Evolutionary conservation across 2,797 vertebrate genomes (phyloP), one percentile per base, ranked within the genome.

Genomic region (Poeciliopsis infans): DNA sequence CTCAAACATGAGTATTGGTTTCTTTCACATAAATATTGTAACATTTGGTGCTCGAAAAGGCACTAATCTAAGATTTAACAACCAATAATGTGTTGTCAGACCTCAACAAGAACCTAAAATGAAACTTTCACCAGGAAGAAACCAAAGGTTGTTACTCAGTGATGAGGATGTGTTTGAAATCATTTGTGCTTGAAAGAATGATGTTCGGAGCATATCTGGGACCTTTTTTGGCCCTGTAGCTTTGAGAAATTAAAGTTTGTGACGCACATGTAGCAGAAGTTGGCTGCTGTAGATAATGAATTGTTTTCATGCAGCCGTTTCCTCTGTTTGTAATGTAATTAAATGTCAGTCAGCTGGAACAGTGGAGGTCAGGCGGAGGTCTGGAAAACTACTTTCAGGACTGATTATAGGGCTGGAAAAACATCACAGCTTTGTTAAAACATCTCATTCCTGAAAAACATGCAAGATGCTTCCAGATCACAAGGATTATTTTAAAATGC

Each of bases 301-400:
- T 49, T n/a, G 59, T 20, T 46, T 75, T 64, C 16, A 11, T 74
- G 31, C 59, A 25, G 59, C 75, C 49, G 33, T 55, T 69, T 70
- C 36, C 41, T 53, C 72, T 73, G 66, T 69, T 43, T 69, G 47
- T 77, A 43, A 77, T 68, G 47, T 77, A 41, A 77, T 70, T 55
- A 77, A 69, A 70, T 31, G 36, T 36, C 39, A 41, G 64, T 68
- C 68, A 77, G 41, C 47, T 28, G 46, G 75, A 77, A 39, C 33
- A 70, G 47, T 7, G 25, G 75, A 69, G 75, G 66, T 70, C 46
- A 64, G n/a, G 57, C 43, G 16, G 74, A 57, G 57, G 57, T 61
- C 72, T 53, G 72, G 47, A 73, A 39, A 31, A 73, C 72, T 53
- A 36, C 47, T 15, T 20, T 3, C 33, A 73, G 49, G 33, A 39